Base-by-base conservation (phyloP, 2,797 vertebrate genomes). In the Malurus splendens region DNA sequence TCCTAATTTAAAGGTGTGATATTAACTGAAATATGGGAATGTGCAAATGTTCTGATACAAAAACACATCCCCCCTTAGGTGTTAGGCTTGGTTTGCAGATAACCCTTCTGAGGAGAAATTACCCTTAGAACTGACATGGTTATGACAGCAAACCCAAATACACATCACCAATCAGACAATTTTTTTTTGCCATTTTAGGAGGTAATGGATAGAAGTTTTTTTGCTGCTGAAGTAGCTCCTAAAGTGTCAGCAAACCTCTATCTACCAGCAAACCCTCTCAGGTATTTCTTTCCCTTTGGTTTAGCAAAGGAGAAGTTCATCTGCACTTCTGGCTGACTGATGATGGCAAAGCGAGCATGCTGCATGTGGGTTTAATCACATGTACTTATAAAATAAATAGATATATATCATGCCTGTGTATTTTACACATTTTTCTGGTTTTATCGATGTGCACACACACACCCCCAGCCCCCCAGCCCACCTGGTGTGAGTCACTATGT, bases 401-500 rank as follows among this genome's bases (percentile, higher is more conserved):
- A 2, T 15, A 0, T 4, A 1, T 14, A 1, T 16, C 28, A 10
- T 2, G 3, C 6, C 20, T 0, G 7, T 3, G 0, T 19, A 17
- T 1, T 10, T 4, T 1, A 4, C 15, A 16, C 17, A 42, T 33
- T 33, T 42, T 4, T 16, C 9, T 24, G 54, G 6, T 41, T 20
- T 14, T 2, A 30, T 14, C 10, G 1, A 7, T n/a, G 44, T 25
- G 13, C 1, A 17, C 2, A 6, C 48, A 5, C 7, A 22, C 16
- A 9, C 16, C 27, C 48, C 18, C 76, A 50, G 44, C 44, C 44
- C 44, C 25, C n/a, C 66, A 57, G 84, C 95, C 85, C 96, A 98
- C 98, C 98, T 98, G 14, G 98, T 98, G 88, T 98, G 98, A 78
- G 98, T 98, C 74, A 98, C 98, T 9, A 98, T 98, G 85, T 98